Percentiles rank a stretch among this genome's conserved stretches.
phyloP scores from a whole-genome alignment of 1,140 invertebrate species.

The Hormaphis cornu region DNA sequence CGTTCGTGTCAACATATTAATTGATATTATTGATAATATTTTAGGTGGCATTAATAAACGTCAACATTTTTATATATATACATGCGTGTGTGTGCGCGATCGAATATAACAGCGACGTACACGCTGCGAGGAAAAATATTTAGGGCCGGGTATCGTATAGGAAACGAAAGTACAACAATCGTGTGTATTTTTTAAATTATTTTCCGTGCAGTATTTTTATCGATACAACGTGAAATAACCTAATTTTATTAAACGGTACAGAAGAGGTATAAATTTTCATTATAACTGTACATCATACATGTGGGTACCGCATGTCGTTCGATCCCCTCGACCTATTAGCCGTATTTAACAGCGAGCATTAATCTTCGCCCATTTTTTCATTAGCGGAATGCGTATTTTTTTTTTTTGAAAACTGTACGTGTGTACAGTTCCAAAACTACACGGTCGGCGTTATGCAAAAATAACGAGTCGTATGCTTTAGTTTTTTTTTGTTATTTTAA shows the following conservation, averaged over 20 bases:
- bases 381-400: background rate
- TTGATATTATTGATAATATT: background rate
- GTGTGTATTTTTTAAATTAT: background rate
- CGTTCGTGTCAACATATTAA: background rate
- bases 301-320: conserved; percentile 16
- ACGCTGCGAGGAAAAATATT: background rate
- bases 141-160: background rate
- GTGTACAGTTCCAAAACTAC: background rate
- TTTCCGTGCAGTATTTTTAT: background rate
- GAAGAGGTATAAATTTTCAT: conserved; percentile 21
- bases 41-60: background rate
- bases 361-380: conserved; percentile 7
- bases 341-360: conserved; percentile 1
- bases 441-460: too few relatives aligned
- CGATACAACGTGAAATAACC: background rate
- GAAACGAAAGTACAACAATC: background rate
- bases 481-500: too few relatives aligned
- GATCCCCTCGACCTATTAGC: conserved; percentile 11
- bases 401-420: background rate
- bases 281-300: background rate
- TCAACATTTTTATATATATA: too few relatives aligned
- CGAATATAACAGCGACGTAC: background rate
- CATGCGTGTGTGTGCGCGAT: too few relatives aligned
- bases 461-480: too few relatives aligned
- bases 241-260: conserved; percentile 16